A percentile compares a stretch with the other conserved stretches of the same genome.
These are phyloP conservation scores for Crypturellus undulatus DNA, from an alignment of 2,113 vertebrate genomes.

Conservation along the genomic window DNA sequence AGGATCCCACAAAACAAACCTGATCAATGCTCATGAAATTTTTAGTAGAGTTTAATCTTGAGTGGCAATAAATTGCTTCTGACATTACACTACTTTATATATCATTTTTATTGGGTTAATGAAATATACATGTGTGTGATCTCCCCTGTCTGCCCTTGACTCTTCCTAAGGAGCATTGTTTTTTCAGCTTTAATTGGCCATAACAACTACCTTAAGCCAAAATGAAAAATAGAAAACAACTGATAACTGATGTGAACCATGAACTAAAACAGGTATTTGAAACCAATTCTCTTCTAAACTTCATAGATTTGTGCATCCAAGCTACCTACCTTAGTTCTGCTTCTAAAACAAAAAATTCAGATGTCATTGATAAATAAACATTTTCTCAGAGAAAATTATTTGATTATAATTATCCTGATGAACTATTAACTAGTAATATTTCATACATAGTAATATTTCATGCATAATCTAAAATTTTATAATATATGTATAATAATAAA, in stretches of 20 bases:
- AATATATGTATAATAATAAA: background rate
- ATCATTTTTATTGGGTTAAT: conserved; percentile 39
- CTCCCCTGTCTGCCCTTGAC: conserved; percentile 13
- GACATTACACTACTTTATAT: conserved; percentile 28
- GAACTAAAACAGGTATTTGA: background rate
- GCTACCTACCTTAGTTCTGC: background rate
- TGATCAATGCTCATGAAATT: conserved; percentile 46
- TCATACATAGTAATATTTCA: background rate
- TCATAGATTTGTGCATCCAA: background rate
- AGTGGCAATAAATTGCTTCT: conserved; percentile 48
- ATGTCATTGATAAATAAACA: background rate
- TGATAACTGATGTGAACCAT: background rate
- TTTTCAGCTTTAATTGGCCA: background rate
- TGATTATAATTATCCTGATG: background rate
- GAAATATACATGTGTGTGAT: conserved; percentile 17
- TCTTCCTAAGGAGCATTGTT: conserved; percentile 6
- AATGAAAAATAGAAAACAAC: background rate
- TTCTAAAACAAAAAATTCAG: background rate
- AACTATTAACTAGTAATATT: background rate
- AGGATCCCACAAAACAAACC: conserved; percentile 41
- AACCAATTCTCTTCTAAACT: background rate
- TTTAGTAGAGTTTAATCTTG: conserved; percentile 19
- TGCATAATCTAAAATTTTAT: no score
- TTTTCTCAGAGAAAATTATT: background rate
- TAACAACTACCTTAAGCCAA: background rate